Percentiles rank a stretch among this genome's conserved stretches.
Conservation (phyloP, 2,113 vertebrate species). For the Scytalopus superciliaris region DNA sequence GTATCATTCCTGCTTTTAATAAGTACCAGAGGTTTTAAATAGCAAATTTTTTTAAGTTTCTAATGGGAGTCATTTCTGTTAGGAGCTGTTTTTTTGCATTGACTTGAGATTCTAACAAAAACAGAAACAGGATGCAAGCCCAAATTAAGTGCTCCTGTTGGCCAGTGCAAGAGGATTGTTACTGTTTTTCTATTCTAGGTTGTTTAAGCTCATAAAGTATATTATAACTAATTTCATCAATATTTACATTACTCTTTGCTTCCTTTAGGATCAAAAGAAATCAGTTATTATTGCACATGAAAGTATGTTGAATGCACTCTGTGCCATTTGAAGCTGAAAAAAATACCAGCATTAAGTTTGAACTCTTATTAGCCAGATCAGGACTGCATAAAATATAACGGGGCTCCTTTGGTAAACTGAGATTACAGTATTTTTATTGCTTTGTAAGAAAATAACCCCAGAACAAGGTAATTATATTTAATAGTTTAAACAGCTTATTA, state of each 20-base stretch:
- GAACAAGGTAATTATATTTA: conserved; percentile 10
- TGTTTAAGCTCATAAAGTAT: background rate
- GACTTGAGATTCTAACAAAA: background rate
- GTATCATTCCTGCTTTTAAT: conserved; percentile 18
- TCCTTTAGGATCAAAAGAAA: background rate
- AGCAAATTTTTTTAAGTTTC: background rate
- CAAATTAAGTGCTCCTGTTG: background rate
- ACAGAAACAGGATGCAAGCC: background rate
- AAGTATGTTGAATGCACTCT: background rate
- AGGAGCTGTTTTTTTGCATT: background rate
- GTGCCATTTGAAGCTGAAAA: background rate
- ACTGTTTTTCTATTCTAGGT: background rate
- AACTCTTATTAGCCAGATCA: background rate
- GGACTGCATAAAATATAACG: background rate
- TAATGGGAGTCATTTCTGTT: background rate
- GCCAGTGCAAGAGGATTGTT: background rate
- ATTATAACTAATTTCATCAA: background rate
- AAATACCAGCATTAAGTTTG: background rate
- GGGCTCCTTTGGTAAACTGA: background rate
- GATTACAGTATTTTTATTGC: background rate
- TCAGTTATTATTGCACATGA: background rate
- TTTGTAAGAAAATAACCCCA: background rate
- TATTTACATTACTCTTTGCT: background rate
- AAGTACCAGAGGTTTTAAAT: background rate
- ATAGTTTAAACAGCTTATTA: conserved; percentile 20